Conservation (phyloP, 2,888 invertebrate species). For the Scaptomyza reducta region DNA sequence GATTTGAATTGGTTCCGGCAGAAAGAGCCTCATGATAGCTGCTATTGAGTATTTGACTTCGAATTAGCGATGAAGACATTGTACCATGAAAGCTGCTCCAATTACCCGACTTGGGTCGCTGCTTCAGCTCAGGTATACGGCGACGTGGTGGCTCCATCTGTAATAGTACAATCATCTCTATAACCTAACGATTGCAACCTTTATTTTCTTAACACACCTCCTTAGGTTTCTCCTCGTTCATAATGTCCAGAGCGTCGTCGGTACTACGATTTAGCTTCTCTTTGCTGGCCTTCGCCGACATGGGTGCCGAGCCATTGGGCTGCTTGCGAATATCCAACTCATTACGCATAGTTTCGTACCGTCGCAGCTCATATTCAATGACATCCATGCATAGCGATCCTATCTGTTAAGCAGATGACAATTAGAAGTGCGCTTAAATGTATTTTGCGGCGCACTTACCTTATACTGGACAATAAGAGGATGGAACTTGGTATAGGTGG, state of each 20-base stretch:
- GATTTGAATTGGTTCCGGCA: constrained; percentile 55
- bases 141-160: constrained; percentile 88
- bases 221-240: constrained; percentile 84
- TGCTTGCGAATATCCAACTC: constrained; percentile 87
- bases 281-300: constrained; percentile 82
- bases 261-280: constrained; percentile 82
- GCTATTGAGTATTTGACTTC: constrained; percentile 87
- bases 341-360: constrained; percentile 96
- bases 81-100: constrained; percentile 86
- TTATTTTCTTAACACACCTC: constrained; percentile 68
- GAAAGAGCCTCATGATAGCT: constrained; percentile 89
- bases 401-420: constrained; percentile 86
- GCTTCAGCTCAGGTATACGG: constrained; percentile 89
- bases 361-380: constrained; percentile 95
- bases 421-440: neutral
- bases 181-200: neutral
- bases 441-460: constrained; percentile 84
- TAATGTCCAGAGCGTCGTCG: constrained; percentile 83
- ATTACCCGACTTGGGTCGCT: constrained; percentile 91
- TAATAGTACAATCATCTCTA: constrained; percentile 1
- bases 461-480: constrained; percentile 97
- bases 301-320: constrained; percentile 71
- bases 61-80: constrained; percentile 85
- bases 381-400: constrained; percentile 98
- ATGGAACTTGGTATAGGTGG: constrained; percentile 97